These are phyloP conservation scores for Agrotis ipsilon DNA, from an alignment of 2,888 invertebrate genomes.

Conservation along the genomic window DNA sequence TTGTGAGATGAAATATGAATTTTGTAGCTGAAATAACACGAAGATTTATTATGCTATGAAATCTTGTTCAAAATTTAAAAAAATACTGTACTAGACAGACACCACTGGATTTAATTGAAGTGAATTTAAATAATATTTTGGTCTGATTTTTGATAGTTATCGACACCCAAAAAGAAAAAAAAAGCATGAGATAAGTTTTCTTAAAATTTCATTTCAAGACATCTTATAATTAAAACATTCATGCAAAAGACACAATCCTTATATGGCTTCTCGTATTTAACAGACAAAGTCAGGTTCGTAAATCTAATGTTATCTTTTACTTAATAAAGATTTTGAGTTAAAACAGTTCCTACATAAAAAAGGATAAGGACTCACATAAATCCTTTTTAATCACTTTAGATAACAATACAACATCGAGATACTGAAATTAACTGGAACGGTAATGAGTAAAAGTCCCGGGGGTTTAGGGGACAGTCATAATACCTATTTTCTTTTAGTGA, in stretches of 20 bases:
- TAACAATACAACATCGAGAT: slow-evolving; percentile 23
- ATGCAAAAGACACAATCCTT: too few relatives aligned
- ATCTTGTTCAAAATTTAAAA: neutral
- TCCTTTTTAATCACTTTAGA: slow-evolving; percentile 27
- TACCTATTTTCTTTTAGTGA: slow-evolving; percentile 17
- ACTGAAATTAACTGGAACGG: slow-evolving; percentile 16
- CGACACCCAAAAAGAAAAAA: too few relatives aligned
- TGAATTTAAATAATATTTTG: too few relatives aligned
- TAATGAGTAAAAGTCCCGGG: slow-evolving; percentile 31
- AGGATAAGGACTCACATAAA: neutral
- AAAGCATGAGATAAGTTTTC: too few relatives aligned
- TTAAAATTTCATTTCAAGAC: too few relatives aligned
- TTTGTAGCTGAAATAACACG: neutral
- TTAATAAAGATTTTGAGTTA: neutral
- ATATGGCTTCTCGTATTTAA: neutral
- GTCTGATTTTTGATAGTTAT: too few relatives aligned
- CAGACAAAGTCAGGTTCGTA: neutral
- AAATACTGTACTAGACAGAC: too few relatives aligned
- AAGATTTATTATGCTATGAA: neutral
- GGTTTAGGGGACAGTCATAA: slow-evolving; percentile 11
- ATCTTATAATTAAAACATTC: too few relatives aligned
- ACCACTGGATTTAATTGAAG: neutral
- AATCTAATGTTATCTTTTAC: neutral
- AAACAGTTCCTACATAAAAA: neutral
- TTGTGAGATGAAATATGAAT: neutral